Conservation (phyloP, 2,797 vertebrate species). For the Peromyscus attwateri region DNA sequence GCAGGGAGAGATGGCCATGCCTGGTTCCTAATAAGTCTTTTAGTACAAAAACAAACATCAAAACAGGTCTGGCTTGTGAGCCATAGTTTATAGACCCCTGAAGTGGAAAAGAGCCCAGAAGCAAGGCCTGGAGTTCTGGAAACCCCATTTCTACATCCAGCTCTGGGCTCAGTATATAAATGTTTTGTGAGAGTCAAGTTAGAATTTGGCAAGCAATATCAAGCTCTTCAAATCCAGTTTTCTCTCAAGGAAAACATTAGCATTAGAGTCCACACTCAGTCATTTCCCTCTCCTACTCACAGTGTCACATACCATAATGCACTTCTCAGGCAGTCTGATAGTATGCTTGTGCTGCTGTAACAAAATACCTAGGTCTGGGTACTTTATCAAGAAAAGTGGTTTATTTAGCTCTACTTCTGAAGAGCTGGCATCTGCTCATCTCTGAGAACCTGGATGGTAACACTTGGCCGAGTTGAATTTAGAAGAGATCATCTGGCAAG, state of each 20-base stretch:
- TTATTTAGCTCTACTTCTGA: background rate
- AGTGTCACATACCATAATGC: background rate
- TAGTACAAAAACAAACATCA: background rate
- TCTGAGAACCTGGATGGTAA: background rate
- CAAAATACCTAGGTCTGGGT: background rate
- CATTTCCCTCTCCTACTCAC: background rate
- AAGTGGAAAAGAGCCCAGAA: background rate
- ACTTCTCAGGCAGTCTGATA: background rate
- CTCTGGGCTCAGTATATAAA: background rate
- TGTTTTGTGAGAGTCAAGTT: background rate
- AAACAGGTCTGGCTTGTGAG: background rate
- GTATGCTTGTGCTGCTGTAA: background rate
- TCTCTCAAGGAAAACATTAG: background rate
- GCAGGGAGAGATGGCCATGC: background rate
- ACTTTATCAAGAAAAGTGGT: background rate
- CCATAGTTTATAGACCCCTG: background rate
- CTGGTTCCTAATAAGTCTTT: background rate
- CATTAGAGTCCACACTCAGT: background rate
- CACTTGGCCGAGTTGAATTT: background rate
- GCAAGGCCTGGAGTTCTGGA: background rate
- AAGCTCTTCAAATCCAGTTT: conserved; percentile 22
- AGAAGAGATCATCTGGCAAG: background rate
- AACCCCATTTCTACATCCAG: conserved; percentile 9
- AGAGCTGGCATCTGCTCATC: background rate
- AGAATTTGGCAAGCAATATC: background rate